Evolutionary conservation across 64 coral and sea anemone genomes (phyloP), one percentile per base, ranked within the genome.

Genomic region (Porites lutea): DNA sequence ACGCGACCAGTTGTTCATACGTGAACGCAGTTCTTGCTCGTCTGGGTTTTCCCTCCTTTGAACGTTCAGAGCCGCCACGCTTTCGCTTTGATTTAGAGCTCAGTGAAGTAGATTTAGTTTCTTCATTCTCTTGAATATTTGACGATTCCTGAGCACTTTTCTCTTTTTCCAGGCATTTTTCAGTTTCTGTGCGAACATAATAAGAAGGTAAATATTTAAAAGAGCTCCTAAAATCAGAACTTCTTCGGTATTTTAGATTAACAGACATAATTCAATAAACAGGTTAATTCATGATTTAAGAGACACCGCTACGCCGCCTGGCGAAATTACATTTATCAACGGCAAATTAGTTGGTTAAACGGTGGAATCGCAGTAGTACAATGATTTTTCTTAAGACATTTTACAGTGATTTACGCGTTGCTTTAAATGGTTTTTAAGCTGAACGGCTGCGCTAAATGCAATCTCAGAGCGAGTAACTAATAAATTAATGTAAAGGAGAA

Each of bases 11-110:
- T 91, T 99, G 97, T 86, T 99, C 97, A 71, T 99, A 99, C 44
- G 97, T 99, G 88, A 99, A 99, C 48, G 97, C 97, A 89, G 97
- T 99, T 81, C 97, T 88, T 72, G 97, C 97, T 16, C 97, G 77
- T 48, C 97, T 45, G 45, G 97, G 94, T 61, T 99, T 99, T 86
- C 97, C 97, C 87, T 99, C 97, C 87, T 96, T 99, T 52, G 93
- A 89, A 16, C 94, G 60, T 86, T 90, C 90, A 13, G 91, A 91
- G 59, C 45, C 88, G 47, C 77, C 66, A 48, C 97, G 97, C 93
- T 96, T 99, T 94, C 97, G 69, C 82, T 99, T 99, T 70, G 92
- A 91, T 65, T 93, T 93, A 47, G n/a, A 75, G 13, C 55, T 18
- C 27, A 37, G 27, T 45, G 62, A 23, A 52, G 74, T 93, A 43